phyloP scores from a whole-genome alignment of 2,888 invertebrate genomes.

The Heteromyza rotundicornis region DNA sequence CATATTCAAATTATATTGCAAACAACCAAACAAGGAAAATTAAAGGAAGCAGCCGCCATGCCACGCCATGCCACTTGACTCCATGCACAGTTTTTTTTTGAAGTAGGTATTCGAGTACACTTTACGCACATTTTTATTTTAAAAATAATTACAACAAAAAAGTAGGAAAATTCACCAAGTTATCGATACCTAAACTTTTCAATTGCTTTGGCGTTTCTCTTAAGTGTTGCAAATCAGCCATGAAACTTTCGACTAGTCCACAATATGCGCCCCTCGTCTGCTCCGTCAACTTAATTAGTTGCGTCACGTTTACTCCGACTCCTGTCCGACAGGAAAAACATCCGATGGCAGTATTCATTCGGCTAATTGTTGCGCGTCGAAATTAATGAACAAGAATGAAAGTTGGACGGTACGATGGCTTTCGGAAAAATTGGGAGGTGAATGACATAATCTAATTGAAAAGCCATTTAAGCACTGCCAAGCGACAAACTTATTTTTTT shows the following conservation, averaged over 20 bases:
- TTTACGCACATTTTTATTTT: slow-evolving; percentile 1
- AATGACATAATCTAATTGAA: slow-evolving; percentile 55
- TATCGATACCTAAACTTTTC: neutral
- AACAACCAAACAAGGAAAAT: too few species aligned
- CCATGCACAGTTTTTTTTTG: neutral
- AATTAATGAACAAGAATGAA: slow-evolving; percentile 44
- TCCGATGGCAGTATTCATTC: neutral
- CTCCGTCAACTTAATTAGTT: slow-evolving; percentile 53
- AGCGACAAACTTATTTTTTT: too few species aligned
- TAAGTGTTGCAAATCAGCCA: neutral
- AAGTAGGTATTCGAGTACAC: neutral
- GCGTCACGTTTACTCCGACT: slow-evolving; percentile 42
- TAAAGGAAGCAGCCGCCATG: too few species aligned
- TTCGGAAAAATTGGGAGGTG: slow-evolving; percentile 7
- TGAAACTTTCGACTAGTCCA: slow-evolving; percentile 26
- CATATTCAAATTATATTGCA: too few species aligned
- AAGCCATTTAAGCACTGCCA: slow-evolving; percentile 52
- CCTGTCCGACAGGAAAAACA: neutral
- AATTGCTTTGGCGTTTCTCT: neutral
- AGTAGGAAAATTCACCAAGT: neutral
- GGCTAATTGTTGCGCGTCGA: slow-evolving; percentile 53
- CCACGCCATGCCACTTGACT: too few species aligned
- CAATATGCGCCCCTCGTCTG: slow-evolving; percentile 47
- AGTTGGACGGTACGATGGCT: neutral
- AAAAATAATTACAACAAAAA: neutral